phyloP scores from a whole-genome alignment of 2,113 vertebrate genomes.

The Athene noctua region DNA sequence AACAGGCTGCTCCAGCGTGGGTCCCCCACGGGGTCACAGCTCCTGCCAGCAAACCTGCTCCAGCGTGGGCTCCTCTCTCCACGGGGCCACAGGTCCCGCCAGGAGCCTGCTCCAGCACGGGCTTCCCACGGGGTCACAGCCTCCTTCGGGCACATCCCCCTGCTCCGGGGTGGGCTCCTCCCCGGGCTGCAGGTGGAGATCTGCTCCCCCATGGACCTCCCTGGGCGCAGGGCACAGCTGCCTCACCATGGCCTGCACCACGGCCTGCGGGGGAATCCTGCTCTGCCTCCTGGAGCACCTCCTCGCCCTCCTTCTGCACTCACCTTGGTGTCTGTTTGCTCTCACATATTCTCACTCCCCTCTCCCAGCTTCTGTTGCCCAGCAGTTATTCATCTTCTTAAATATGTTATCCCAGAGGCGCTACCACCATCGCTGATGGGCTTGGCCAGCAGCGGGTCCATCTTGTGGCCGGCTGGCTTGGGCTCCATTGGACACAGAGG shows the following conservation, averaged over 20 bases:
- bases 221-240: neutral
- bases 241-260: neutral
- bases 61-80: neutral
- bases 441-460: accelerated
- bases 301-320: accelerated
- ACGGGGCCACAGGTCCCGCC: too few relatives aligned
- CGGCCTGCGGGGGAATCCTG: neutral
- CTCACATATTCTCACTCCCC: neutral
- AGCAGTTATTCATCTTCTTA: neutral
- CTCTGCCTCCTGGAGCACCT: accelerated
- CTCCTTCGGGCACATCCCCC: neutral
- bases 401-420: accelerated
- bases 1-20: too few relatives aligned
- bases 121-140: neutral
- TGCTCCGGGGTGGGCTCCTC: accelerated
- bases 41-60: neutral
- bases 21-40: too few relatives aligned
- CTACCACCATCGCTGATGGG: accelerated
- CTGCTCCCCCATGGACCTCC: too few relatives aligned
- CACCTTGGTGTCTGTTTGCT: too few relatives aligned
- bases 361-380: neutral
- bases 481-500: accelerated
- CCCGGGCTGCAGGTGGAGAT: too few relatives aligned
- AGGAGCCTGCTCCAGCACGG: too few relatives aligned
- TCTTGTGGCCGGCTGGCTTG: accelerated